A percentile compares a stretch with the other conserved stretches of the same genome.
Evolutionary conservation across 2,113 vertebrate species (phyloP).

Genomic region (Actinemys pallida): DNA sequence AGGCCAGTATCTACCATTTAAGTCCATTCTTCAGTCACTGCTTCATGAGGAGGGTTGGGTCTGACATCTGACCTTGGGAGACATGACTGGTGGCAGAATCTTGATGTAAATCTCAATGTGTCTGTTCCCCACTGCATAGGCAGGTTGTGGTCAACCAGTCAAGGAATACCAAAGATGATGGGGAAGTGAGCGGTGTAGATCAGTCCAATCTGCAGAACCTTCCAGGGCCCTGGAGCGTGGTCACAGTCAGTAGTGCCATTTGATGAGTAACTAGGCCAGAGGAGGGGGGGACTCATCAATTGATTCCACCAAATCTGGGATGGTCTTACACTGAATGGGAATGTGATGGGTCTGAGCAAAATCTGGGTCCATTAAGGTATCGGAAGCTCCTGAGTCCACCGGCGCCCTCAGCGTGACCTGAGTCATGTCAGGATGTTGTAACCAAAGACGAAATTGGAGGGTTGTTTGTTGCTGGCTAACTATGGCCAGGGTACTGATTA

Average conservation of each 20-base stretch:
- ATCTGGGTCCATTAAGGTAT: background rate
- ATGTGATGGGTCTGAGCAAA: background rate
- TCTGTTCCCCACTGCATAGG: no score
- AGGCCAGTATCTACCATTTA: no score
- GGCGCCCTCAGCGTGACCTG: background rate
- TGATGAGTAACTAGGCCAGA: background rate
- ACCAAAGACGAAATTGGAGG: background rate
- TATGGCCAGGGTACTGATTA: background rate
- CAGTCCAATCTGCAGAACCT: background rate
- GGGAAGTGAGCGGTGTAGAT: background rate
- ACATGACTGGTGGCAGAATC: no score
- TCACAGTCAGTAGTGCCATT: background rate
- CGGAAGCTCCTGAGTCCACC: background rate
- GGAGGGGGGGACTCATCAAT: no score
- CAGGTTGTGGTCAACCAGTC: no score
- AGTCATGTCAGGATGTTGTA: background rate
- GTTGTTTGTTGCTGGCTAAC: background rate
- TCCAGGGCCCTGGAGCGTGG: background rate
- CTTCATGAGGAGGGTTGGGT: no score
- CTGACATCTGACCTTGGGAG: no score
- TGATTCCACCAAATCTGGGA: background rate
- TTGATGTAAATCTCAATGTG: no score
- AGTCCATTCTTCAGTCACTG: no score
- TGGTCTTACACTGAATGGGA: background rate
- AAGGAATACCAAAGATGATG: background rate